phyloP scores from a whole-genome alignment of 2,888 invertebrate genomes.

The Drosophila neotestacea region DNA sequence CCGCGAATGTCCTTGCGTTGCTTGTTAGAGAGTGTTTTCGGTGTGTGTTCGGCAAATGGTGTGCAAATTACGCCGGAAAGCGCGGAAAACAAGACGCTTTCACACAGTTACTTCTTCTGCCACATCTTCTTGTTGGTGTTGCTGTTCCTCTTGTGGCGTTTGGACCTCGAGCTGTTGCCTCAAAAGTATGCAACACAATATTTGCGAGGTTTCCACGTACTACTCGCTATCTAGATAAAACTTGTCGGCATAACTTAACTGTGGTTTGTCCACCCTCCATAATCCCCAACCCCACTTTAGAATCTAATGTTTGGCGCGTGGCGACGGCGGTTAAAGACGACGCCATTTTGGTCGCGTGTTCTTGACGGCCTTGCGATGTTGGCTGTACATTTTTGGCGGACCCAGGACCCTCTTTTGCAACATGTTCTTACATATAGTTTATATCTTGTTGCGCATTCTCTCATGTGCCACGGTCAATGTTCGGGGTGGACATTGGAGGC shows the following conservation, averaged over 20 bases:
- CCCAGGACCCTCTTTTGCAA: constrained; percentile 2
- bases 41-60: constrained; percentile 61
- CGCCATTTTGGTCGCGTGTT: constrained; percentile 71
- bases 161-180: constrained; percentile 6
- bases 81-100: constrained; percentile 44
- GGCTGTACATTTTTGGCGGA: constrained; percentile 4
- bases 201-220: constrained; percentile 49
- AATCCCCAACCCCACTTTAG: neutral
- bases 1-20: constrained; percentile 50
- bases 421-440: constrained; percentile 16
- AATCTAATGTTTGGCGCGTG: constrained; percentile 65
- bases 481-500: constrained; percentile 40
- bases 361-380: constrained; percentile 50
- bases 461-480: constrained; percentile 70
- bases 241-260: constrained; percentile 68
- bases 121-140: constrained; percentile 12
- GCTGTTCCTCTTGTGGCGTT: constrained; percentile 4
- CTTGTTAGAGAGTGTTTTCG: constrained; percentile 34
- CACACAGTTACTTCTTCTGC: constrained; percentile 12
- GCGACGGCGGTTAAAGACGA: constrained; percentile 51
- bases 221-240: constrained; percentile 53
- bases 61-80: constrained; percentile 74
- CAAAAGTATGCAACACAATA: constrained; percentile 44
- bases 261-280: constrained; percentile 29
- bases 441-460: constrained; percentile 77